Conservation (phyloP, 2,888 invertebrate species). For the Tipula vernalis region DNA sequence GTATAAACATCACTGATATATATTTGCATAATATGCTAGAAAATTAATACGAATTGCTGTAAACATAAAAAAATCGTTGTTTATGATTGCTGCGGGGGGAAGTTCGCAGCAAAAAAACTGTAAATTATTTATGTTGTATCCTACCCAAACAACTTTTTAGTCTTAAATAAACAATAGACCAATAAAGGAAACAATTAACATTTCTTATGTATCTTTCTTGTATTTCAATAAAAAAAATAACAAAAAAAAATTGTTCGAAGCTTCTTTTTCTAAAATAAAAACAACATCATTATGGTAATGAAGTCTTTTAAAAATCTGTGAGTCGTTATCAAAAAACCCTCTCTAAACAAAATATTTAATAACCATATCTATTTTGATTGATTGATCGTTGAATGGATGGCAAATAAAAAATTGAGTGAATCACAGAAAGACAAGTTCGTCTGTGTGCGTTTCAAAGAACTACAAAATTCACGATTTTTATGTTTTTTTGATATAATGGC, state of each 20-base stretch:
- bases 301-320: background rate
- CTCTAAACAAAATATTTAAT: background rate
- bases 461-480: background rate
- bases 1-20: too few relatives aligned
- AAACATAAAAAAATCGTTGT: too few relatives aligned
- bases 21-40: too few relatives aligned
- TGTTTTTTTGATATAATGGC: background rate
- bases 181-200: background rate
- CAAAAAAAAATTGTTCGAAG: background rate
- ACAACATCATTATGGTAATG: background rate
- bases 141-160: background rate
- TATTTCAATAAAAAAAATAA: too few relatives aligned
- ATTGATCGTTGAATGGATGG: background rate
- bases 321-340: background rate
- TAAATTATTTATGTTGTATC: background rate
- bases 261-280: background rate
- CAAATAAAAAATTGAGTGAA: background rate
- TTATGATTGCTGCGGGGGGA: background rate
- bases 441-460: background rate
- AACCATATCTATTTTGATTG: background rate
- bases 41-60: too few relatives aligned
- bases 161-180: background rate
- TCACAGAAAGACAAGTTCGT: background rate
- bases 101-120: background rate
- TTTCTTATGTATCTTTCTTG: background rate